These are phyloP conservation scores for Eremophila alpestris DNA, from an alignment of 2,797 vertebrate genomes.

Conservation along the genomic window DNA sequence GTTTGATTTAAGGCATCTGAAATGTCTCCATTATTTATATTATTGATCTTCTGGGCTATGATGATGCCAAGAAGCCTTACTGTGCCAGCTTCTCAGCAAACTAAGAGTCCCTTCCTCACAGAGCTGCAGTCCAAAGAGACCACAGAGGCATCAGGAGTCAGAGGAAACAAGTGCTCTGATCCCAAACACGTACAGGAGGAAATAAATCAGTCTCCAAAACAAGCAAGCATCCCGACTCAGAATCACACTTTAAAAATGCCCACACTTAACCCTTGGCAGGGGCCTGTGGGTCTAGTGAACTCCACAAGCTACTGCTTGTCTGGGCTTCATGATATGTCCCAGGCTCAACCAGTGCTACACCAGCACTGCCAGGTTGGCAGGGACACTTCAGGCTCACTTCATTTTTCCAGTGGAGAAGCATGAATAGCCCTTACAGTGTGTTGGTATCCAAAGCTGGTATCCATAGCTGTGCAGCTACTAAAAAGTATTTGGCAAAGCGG, in stretches of 20 bases:
- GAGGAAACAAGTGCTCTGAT: slow-evolving; percentile 49
- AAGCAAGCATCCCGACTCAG: slow-evolving; percentile 5
- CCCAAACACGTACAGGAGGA: slow-evolving; percentile 39
- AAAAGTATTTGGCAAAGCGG: neutral
- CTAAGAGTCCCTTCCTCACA: neutral
- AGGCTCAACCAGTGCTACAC: neutral
- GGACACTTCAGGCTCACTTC: neutral
- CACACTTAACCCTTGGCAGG: neutral
- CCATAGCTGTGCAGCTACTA: neutral
- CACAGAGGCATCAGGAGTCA: slow-evolving; percentile 3
- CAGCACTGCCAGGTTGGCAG: neutral
- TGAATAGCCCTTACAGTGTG: neutral
- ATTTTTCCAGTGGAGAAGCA: neutral
- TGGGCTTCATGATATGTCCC: neutral
- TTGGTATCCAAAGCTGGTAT: neutral
- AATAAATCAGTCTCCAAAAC: slow-evolving; percentile 41
- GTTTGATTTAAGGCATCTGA: slow-evolving; percentile 29
- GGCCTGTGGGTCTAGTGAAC: neutral
- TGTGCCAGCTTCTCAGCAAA: neutral
- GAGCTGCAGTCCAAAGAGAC: neutral
- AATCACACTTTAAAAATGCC: neutral
- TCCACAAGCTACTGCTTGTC: neutral
- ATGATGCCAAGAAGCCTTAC: neutral
- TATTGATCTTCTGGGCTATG: slow-evolving; percentile 18
- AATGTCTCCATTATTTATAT: slow-evolving; percentile 5